A percentile compares a stretch with the other conserved stretches of the same genome.
Conservation (phyloP, 2,797 vertebrate genomes). For the Melanotaenia trifasciata region DNA sequence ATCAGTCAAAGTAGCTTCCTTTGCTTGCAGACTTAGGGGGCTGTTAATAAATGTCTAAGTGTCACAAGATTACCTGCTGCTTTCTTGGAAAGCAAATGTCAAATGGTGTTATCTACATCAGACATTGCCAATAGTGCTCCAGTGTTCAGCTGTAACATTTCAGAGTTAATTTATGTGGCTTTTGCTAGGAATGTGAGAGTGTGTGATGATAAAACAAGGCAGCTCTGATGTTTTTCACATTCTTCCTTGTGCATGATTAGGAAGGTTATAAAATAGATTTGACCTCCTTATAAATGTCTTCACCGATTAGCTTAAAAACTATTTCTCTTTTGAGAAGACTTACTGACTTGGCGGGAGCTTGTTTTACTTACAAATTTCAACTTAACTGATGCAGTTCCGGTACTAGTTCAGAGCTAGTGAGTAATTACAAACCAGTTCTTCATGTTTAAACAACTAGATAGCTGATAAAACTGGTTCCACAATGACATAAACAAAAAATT, state of each 20-base stretch:
- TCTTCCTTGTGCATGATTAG: background rate
- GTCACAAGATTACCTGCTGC: slow-evolving; percentile 6
- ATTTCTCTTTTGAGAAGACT: background rate
- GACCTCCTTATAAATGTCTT: background rate
- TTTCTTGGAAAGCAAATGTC: slow-evolving; percentile 23
- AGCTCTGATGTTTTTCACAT: background rate
- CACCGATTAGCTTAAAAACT: slow-evolving; percentile 4
- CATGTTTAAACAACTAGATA: background rate
- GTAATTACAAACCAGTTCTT: background rate
- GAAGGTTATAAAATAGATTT: background rate
- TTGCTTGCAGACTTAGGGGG: background rate
- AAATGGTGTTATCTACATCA: slow-evolving; percentile 6
- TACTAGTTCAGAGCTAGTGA: background rate
- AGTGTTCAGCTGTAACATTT: background rate
- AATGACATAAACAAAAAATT: background rate
- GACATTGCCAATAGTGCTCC: background rate
- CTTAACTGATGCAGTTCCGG: background rate
- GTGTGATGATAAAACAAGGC: slow-evolving; percentile 7
- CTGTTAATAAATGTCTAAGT: background rate
- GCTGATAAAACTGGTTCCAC: background rate
- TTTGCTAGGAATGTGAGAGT: slow-evolving; percentile 1
- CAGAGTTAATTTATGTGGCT: slow-evolving; percentile 8
- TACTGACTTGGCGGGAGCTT: background rate
- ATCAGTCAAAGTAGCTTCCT: slow-evolving; percentile 11
- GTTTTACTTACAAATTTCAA: background rate